A percentile compares a stretch with the other conserved stretches of the same genome.
Evolutionary conservation across 2,113 vertebrate species (phyloP).

Genomic region (Channa argus): DNA sequence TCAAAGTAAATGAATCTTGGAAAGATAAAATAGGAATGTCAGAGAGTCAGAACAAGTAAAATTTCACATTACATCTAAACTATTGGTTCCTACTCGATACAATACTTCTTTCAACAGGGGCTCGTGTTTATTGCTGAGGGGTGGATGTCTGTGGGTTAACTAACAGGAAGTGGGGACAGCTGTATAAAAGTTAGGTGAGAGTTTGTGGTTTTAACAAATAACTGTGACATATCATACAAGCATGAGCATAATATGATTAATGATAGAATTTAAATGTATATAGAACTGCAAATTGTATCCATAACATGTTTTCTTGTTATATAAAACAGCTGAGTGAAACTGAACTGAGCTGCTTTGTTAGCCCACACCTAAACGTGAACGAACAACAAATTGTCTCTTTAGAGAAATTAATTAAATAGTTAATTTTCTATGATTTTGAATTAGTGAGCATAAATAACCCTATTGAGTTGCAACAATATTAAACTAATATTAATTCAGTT

Average conservation of each 20-base stretch:
- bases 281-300: conserved; percentile 21
- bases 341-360: conserved; percentile 5
- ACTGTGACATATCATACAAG: conserved; percentile 61
- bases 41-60: too few species aligned
- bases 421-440: background rate
- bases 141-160: conserved; percentile 64
- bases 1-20: conserved; percentile 20
- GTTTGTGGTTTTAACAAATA: conserved; percentile 71
- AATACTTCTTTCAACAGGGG: conserved; percentile 2
- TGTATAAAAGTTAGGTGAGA: conserved; percentile 64
- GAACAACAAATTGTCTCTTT: conserved; percentile 10
- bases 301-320: conserved; percentile 27
- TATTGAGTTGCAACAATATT: background rate
- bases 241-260: conserved; percentile 25
- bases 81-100: conserved; percentile 3
- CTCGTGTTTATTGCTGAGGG: conserved; percentile 28
- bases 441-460: background rate
- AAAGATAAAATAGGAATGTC: background rate
- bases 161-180: conserved; percentile 81
- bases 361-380: background rate
- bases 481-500: conserved; percentile 3
- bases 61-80: background rate
- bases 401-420: background rate
- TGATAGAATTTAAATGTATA: conserved; percentile 15
- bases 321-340: conserved; percentile 23